These are phyloP conservation scores for Beroe forskalii DNA, from an alignment of 37 sponge, comb jelly and placozoan genomes.

Conservation along the genomic window DNA sequence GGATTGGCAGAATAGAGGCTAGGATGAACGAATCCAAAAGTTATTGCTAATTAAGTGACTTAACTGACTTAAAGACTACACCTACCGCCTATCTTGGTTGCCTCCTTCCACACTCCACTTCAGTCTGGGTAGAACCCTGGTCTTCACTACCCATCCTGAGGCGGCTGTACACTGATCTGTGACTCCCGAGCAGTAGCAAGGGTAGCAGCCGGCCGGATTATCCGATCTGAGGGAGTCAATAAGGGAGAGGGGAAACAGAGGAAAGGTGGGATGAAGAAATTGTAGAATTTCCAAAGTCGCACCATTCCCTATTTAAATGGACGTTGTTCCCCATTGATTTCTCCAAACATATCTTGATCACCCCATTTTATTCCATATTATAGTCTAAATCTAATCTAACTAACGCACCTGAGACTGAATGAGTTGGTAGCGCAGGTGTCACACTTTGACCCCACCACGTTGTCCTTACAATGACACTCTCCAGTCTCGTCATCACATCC, in stretches of 20 bases:
- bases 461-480: conserved; percentile 49
- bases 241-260: no score
- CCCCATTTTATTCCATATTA: no score
- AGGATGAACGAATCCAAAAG: no score
- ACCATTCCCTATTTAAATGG: no score
- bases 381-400: no score
- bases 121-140: not conserved
- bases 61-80: not conserved
- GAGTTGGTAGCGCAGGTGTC: conserved; percentile 54
- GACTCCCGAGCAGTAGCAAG: conserved; percentile 78
- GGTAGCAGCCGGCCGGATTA: conserved; percentile 77
- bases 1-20: no score
- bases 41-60: no score
- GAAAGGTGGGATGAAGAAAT: no score
- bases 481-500: conserved; percentile 58
- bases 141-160: conserved; percentile 57
- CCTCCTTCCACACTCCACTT: conserved; percentile 14
- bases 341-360: no score
- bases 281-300: no score
- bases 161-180: conserved; percentile 67
- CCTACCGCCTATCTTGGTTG: not conserved
- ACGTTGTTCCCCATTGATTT: no score
- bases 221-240: conserved; percentile 65
- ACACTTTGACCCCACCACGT: conserved; percentile 64
- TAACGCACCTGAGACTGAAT: conserved; percentile 12